Conservation (phyloP, 2,888 invertebrate species). For the Rotaria macrura region DNA sequence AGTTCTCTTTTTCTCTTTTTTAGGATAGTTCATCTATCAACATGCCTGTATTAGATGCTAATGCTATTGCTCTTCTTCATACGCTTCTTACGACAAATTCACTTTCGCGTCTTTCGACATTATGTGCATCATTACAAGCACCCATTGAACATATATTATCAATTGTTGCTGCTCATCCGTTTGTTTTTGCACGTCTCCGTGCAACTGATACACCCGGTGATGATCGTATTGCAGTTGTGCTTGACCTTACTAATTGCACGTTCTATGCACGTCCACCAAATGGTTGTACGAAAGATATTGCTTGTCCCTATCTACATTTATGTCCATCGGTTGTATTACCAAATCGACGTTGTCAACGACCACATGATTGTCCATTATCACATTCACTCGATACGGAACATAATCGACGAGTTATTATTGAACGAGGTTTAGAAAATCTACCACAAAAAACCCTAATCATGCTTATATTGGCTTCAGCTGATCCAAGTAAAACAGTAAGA, state of each 20-base stretch:
- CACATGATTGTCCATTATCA: background rate
- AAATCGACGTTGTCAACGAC: constrained; percentile 1
- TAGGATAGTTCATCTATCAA: background rate
- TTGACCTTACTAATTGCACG: background rate
- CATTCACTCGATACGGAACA: constrained; percentile 2
- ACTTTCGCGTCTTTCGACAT: background rate
- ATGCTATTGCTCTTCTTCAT: constrained; percentile 7
- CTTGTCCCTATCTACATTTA: constrained; percentile 18
- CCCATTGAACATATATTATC: background rate
- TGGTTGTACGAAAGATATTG: background rate
- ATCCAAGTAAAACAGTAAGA: constrained; percentile 19
- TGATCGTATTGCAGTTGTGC: constrained; percentile 4
- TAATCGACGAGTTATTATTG: constrained; percentile 17
- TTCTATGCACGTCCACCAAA: background rate
- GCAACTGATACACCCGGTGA: background rate
- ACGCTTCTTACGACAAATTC: constrained; percentile 15
- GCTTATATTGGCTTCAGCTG: constrained; percentile 7
- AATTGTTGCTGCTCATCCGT: background rate
- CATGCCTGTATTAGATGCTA: background rate
- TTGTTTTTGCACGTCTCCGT: background rate
- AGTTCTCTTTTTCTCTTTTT: background rate
- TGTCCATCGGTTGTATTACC: background rate
- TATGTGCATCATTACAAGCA: background rate
- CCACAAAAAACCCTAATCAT: constrained; percentile 10
- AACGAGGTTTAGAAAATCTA: constrained; percentile 16